Evolutionary conservation across 2,888 invertebrate species (phyloP).

Genomic region (Lasioglossum oenotherae): DNA sequence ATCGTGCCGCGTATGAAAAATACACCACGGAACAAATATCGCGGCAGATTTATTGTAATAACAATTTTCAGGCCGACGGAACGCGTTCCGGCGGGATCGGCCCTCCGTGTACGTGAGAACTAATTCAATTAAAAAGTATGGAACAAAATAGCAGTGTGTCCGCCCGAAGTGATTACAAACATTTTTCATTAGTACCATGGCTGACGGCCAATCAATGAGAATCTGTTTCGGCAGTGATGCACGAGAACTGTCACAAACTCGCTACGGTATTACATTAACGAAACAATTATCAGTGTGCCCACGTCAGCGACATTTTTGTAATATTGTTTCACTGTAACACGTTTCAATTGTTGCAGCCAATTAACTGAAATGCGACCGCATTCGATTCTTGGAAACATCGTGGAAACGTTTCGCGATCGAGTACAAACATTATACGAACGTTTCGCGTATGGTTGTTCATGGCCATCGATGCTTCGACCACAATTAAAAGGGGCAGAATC

Average conservation of each 20-base stretch:
- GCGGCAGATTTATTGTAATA: conserved; percentile 45
- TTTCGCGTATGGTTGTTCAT: background rate
- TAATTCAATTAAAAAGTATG: conserved; percentile 49
- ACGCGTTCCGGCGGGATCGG: background rate
- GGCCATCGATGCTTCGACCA: background rate
- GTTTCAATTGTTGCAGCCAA: background rate
- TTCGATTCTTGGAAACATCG: background rate
- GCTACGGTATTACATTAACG: conserved; percentile 22
- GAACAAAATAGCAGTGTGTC: background rate
- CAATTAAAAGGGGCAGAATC: background rate
- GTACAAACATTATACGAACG: background rate
- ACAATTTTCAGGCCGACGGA: conserved; percentile 35
- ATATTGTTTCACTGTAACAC: background rate
- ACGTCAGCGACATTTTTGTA: background rate
- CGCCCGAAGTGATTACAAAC: conserved; percentile 39
- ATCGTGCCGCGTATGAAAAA: conserved; percentile 33
- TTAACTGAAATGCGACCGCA: background rate
- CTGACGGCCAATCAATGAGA: background rate
- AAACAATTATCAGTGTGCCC: background rate
- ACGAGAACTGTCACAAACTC: background rate
- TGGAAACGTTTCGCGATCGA: background rate
- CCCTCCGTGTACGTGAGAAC: background rate
- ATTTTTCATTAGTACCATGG: conserved; percentile 40
- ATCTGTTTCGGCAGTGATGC: background rate
- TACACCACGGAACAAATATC: conserved; percentile 18